phyloP scores from a whole-genome alignment of 2,797 vertebrate genomes.

The Pseudotriccus pelzelni region DNA sequence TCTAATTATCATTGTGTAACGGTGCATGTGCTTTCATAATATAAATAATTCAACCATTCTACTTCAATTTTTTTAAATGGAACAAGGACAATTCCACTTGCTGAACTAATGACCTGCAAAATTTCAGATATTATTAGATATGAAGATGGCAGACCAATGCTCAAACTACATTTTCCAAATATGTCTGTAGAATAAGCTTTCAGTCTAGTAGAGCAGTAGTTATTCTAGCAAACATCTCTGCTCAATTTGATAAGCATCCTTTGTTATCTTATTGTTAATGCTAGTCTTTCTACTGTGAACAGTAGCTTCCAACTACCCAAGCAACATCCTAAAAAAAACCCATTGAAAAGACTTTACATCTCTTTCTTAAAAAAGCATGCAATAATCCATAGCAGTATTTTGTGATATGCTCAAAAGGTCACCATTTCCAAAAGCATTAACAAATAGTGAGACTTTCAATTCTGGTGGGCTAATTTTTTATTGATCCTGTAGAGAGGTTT shows the following conservation, averaged over 20 bases:
- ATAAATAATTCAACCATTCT: not conserved
- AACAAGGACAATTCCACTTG: not conserved
- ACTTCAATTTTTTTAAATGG: not conserved
- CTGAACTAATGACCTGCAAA: slow-evolving; percentile 16
- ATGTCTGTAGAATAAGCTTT: not conserved
- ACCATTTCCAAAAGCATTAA: not conserved
- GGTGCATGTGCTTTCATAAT: not conserved
- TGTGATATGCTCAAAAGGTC: not conserved
- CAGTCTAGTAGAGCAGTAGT: not conserved
- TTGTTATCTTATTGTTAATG: not conserved
- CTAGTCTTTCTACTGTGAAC: not conserved
- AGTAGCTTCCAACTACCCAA: not conserved
- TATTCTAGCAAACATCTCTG: not conserved
- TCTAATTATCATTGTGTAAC: slow-evolving; percentile 6
- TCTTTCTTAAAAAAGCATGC: not conserved
- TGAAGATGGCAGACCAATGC: not conserved
- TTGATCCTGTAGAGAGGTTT: not conserved
- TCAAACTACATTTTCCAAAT: not conserved
- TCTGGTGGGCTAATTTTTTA: not conserved
- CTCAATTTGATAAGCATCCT: not conserved
- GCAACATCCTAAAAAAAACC: not conserved
- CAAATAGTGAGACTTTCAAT: not conserved
- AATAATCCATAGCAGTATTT: not conserved
- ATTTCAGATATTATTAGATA: not conserved
- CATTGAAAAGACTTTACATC: not conserved